These are phyloP conservation scores for Chitala chitala DNA, from an alignment of 2,113 vertebrate species.

Conservation along the genomic window DNA sequence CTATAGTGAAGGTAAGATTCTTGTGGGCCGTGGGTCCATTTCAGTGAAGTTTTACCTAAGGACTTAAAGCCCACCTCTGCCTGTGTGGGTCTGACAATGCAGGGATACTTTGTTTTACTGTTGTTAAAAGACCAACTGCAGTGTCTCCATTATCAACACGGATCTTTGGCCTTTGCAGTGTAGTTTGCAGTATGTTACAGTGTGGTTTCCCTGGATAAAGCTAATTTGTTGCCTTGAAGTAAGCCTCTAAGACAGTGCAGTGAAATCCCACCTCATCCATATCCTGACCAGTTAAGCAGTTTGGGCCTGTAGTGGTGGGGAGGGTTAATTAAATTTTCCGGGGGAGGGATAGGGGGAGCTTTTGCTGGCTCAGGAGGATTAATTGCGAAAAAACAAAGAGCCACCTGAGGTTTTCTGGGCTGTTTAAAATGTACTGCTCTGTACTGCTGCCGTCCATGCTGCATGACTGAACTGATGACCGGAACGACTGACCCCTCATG, in stretches of 20 bases:
- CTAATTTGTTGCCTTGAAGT: not conserved
- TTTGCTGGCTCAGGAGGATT: not conserved
- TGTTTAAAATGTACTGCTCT: not conserved
- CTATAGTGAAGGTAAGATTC: constrained; percentile 84
- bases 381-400: not conserved
- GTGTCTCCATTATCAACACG: too few relatives aligned
- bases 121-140: too few relatives aligned
- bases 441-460: not conserved
- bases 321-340: not conserved
- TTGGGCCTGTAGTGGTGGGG: not conserved
- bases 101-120: not conserved
- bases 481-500: too few relatives aligned
- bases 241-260: not conserved
- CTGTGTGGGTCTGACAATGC: not conserved
- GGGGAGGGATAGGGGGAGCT: not conserved
- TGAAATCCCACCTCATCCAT: not conserved
- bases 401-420: not conserved
- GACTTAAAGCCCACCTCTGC: too few relatives aligned
- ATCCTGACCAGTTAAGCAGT: not conserved
- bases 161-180: too few relatives aligned
- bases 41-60: too few relatives aligned
- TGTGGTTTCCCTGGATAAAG: not conserved
- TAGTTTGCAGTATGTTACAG: not conserved
- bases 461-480: not conserved
- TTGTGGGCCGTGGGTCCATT: not conserved